Evolutionary conservation across 2,797 vertebrate species (phyloP), one percentile per base, ranked within the genome.

Genomic region (Scolopax rusticola): DNA sequence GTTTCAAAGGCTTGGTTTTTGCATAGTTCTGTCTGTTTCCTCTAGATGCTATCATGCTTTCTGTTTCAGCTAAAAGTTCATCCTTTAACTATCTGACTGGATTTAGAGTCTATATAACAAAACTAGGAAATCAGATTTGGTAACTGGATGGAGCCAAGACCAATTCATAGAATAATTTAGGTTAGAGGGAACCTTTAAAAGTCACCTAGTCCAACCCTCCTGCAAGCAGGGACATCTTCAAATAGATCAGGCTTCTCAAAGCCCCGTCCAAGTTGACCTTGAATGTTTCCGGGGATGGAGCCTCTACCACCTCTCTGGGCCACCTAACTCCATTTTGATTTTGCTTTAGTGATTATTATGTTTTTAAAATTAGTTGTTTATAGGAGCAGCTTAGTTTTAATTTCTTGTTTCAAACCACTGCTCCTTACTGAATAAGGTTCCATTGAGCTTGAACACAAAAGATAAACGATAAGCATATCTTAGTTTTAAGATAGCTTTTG

Each of bases 401-500:
- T 92, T 91, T 85, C 53, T 14, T 50, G 10, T n/a, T 79, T 90
- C 61, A 84, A 28, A 69, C 88, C 47, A 40, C 43, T 87, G 41
- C 32, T 15, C 9, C 79, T 19, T 65, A 48, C 28, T 71, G 25
- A 89, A 57, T 60, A 68, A 82, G 19, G 14, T 90, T 79, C 69
- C 90, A 81, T 33, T 94, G 76, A 84, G 15, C 30, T 57, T 87
- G 38, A 96, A 30, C 13, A 70, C 6, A 71, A 74, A 81, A 83
- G 45, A 84, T 54, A 86, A 96, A 64, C 50, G 86, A 33, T 74
- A 81, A 51, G 3, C 2, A 56, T 36, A 83, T 88, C 5, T 69
- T 87, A 87, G 28, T 68, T 94, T 89, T 86, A 69, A 84, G 53
- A 71, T 48, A 69, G 24, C 25, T 89, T 93, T 92, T 79, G 71